Percentiles rank a stretch among this genome's conserved stretches.
These are phyloP conservation scores for Trichopoda pennipes DNA, from an alignment of 2,888 invertebrate genomes.

Conservation along the genomic window DNA sequence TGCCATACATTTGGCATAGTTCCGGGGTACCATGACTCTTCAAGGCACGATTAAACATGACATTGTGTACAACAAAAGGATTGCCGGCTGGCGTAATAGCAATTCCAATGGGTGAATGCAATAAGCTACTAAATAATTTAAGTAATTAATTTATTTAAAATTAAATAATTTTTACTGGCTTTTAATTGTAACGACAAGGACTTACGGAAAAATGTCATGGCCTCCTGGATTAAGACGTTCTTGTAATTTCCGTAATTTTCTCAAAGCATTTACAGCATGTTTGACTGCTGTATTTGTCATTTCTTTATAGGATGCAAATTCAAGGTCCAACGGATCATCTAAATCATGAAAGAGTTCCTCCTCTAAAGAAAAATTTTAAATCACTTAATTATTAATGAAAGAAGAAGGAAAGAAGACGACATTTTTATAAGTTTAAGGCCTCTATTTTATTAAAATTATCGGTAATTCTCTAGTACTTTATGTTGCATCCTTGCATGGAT, in stretches of 20 bases:
- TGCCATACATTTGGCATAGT: constrained; percentile 92
- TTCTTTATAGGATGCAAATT: constrained; percentile 72
- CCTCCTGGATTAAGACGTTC: constrained; percentile 82
- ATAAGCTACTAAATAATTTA: constrained; percentile 61
- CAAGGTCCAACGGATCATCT: constrained; percentile 65
- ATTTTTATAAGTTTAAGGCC: too few relatives aligned
- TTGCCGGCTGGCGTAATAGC: constrained; percentile 69
- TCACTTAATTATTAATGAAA: too few relatives aligned
- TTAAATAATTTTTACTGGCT: background rate
- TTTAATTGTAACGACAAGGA: background rate
- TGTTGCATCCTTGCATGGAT: too few relatives aligned
- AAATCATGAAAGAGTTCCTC: constrained; percentile 66
- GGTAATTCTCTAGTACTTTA: too few relatives aligned
- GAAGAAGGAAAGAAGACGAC: too few relatives aligned
- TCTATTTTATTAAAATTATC: too few relatives aligned
- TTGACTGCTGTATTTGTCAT: constrained; percentile 65
- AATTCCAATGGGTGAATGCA: constrained; percentile 66
- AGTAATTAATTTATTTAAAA: background rate
- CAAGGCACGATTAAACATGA: constrained; percentile 93
- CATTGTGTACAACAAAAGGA: constrained; percentile 87
- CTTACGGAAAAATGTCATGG: constrained; percentile 71
- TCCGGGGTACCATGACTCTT: constrained; percentile 92
- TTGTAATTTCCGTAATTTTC: constrained; percentile 86
- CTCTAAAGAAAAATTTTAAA: constrained; percentile 56
- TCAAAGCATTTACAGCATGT: constrained; percentile 81